Evolutionary conservation across 2,797 vertebrate species (phyloP).

Genomic region (Tenualosa thibaudeaui): DNA sequence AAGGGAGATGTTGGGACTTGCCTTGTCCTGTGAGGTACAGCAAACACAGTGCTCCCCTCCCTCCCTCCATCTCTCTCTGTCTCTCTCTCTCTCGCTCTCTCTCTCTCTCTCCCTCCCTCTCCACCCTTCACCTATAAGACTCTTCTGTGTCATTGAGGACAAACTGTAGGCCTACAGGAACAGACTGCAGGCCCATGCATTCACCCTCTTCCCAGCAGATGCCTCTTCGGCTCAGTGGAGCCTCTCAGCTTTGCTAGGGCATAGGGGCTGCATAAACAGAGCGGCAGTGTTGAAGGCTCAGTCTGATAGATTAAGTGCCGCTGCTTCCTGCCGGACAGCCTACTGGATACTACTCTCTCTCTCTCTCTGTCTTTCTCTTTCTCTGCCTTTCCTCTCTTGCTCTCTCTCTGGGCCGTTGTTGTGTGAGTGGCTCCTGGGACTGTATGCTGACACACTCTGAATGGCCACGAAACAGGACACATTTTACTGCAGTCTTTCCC

Average conservation of each 20-base stretch:
- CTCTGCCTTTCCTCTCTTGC: not conserved
- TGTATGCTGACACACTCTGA: not conserved
- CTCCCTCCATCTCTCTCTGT: not conserved
- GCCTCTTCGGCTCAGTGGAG: not conserved
- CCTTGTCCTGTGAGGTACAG: conserved; percentile 7
- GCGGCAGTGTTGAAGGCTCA: not conserved
- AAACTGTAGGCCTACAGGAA: not conserved
- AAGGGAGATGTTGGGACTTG: conserved; percentile 19
- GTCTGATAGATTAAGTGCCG: not conserved
- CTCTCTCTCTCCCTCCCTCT: not conserved
- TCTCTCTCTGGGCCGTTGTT: not conserved
- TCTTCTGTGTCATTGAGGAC: not conserved
- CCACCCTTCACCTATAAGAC: not conserved
- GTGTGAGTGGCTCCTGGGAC: not conserved
- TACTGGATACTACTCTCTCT: not conserved
- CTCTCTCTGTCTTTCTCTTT: not conserved
- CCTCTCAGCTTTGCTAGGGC: not conserved
- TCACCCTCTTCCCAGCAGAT: not conserved
- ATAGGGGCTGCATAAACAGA: not conserved
- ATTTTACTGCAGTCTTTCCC: conserved; percentile 6
- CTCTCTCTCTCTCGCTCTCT: not conserved
- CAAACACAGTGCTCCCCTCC: not conserved
- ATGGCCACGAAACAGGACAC: not conserved
- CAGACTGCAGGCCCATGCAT: not conserved
- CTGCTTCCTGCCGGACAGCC: not conserved